These are phyloP conservation scores for Loriculus beryllinus DNA, from an alignment of 2,797 vertebrate species.

Conservation along the genomic window DNA sequence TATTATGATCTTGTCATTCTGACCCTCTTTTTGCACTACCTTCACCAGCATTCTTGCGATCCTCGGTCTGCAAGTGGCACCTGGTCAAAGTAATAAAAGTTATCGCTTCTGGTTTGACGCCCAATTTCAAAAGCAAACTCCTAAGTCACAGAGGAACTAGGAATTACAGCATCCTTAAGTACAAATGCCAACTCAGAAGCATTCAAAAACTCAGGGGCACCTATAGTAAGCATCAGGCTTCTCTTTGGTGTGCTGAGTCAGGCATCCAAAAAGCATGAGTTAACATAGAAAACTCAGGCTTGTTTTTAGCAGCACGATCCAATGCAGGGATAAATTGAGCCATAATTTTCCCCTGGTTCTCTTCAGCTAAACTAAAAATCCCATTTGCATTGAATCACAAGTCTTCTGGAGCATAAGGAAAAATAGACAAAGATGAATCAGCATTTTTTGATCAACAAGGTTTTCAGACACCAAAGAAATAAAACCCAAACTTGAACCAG, in stretches of 20 bases:
- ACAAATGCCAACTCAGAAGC: not conserved
- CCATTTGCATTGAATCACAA: not conserved
- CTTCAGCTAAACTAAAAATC: not conserved
- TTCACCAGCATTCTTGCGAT: not conserved
- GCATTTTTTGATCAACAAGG: not conserved
- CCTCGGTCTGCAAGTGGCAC: not conserved
- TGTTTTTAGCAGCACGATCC: not conserved
- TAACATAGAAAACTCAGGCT: not conserved
- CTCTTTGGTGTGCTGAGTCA: not conserved
- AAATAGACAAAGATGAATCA: not conserved
- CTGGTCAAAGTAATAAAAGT: not conserved
- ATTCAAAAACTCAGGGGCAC: not conserved
- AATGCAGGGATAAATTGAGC: not conserved
- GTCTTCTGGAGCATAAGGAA: not conserved
- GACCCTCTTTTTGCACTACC: not conserved
- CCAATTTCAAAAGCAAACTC: not conserved
- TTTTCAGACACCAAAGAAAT: not conserved
- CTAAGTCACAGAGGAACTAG: not conserved
- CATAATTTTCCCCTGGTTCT: not conserved
- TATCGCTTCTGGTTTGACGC: not conserved
- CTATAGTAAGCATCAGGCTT: not conserved
- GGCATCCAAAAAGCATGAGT: not conserved
- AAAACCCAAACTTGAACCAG: not conserved
- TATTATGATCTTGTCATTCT: not conserved
- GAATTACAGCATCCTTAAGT: not conserved